Evolutionary conservation across 2,113 vertebrate genomes (phyloP).

Genomic region (Ceratotherium simum): DNA sequence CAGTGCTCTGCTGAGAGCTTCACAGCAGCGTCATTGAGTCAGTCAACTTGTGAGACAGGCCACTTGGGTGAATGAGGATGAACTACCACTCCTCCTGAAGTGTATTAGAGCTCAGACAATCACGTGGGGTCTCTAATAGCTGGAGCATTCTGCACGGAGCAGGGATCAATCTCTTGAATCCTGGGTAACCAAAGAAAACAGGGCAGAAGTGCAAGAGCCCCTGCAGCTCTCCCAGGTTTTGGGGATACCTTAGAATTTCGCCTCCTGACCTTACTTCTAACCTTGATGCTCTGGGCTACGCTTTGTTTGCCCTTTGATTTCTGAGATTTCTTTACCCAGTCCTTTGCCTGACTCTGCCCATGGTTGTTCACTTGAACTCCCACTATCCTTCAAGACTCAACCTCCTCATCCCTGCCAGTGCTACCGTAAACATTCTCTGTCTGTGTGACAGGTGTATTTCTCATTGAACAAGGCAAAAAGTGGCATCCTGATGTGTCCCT

Average conservation of each 20-base stretch:
- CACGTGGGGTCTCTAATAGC: background rate
- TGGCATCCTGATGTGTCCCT: background rate
- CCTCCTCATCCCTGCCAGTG: rapidly evolving
- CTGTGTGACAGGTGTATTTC: background rate
- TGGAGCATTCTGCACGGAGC: background rate
- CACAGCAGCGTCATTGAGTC: background rate
- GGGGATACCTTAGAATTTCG: background rate
- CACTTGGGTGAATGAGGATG: background rate
- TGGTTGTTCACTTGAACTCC: background rate
- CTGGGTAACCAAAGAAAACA: background rate
- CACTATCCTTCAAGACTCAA: background rate
- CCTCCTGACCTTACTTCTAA: background rate
- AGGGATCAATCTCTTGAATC: background rate
- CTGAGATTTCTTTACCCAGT: background rate
- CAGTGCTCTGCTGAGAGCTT: background rate
- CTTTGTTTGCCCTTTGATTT: background rate
- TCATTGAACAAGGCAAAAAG: background rate
- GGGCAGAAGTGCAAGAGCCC: background rate
- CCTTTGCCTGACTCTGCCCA: background rate
- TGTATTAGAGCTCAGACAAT: background rate
- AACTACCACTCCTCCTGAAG: background rate
- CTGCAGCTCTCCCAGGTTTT: background rate
- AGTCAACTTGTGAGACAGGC: background rate
- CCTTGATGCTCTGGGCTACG: background rate
- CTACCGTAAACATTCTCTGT: background rate